A percentile compares a stretch with the other conserved stretches of the same genome.
phyloP scores from a whole-genome alignment of 53 echinoderm and acorn worm genomes.

The Astropecten irregularis region DNA sequence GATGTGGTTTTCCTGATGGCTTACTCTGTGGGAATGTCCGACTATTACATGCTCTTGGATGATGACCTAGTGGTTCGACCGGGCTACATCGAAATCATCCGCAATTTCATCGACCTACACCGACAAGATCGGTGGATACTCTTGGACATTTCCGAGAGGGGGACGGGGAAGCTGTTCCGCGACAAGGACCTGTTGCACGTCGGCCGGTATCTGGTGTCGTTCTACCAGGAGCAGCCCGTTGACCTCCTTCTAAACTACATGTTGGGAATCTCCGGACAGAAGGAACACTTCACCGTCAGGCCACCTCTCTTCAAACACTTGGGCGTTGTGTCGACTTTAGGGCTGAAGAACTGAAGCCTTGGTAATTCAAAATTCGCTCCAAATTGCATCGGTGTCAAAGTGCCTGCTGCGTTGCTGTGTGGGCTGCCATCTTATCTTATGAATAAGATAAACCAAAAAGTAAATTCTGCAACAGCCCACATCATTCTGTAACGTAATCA shows the following conservation, averaged over 20 bases:
- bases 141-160: slow-evolving; percentile 78
- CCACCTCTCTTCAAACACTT: slow-evolving; percentile 87
- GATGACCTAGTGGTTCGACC: slow-evolving; percentile 77
- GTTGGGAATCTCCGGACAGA: slow-evolving; percentile 64
- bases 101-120: slow-evolving; percentile 61
- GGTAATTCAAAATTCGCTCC: too few species aligned
- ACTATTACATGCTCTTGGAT: slow-evolving; percentile 86
- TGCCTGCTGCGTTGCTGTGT: too few species aligned
- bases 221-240: slow-evolving; percentile 86
- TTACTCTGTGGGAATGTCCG: slow-evolving; percentile 69
- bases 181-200: slow-evolving; percentile 65
- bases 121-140: slow-evolving; percentile 60
- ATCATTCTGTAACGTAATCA: too few species aligned
- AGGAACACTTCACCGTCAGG: slow-evolving; percentile 58
- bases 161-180: slow-evolving; percentile 82
- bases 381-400: too few species aligned
- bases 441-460: too few species aligned
- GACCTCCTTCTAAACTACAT: slow-evolving; percentile 77
- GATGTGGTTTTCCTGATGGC: slow-evolving; percentile 81
- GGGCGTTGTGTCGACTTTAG: slow-evolving; percentile 74
- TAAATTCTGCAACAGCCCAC: too few species aligned
- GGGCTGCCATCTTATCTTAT: too few species aligned
- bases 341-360: too few species aligned
- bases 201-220: slow-evolving; percentile 71
- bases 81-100: slow-evolving; percentile 65